Conservation (phyloP, 2,113 vertebrate species). For the Dasyornis broadbenti region DNA sequence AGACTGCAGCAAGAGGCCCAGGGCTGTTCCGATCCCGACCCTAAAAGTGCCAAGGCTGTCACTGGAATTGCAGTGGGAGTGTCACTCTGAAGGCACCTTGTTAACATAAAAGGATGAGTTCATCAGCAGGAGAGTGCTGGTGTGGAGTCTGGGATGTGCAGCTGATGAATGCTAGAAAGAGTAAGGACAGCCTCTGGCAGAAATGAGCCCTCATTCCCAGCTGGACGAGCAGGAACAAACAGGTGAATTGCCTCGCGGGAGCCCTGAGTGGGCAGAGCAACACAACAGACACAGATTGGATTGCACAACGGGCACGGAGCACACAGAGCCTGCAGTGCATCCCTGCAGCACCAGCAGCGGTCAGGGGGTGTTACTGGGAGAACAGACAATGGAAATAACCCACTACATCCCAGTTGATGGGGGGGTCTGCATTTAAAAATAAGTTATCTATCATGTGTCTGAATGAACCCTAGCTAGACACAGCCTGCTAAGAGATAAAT, state of each 20-base stretch:
- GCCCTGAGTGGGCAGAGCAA: neutral
- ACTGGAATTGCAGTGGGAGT: neutral
- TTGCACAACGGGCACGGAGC: neutral
- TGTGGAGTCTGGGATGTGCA: neutral
- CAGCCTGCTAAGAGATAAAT: neutral
- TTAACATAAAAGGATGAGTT: neutral
- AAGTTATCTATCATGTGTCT: neutral
- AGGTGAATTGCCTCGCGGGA: neutral
- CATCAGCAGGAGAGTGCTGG: neutral
- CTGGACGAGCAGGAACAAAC: neutral
- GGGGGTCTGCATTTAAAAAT: neutral
- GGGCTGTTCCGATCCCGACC: neutral
- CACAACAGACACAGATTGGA: fast-evolving
- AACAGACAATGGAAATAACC: neutral
- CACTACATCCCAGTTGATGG: neutral
- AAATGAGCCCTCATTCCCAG: neutral
- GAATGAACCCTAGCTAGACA: neutral
- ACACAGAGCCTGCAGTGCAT: neutral
- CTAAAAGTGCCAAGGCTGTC: fast-evolving
- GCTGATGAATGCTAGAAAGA: neutral
- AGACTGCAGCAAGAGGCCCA: neutral
- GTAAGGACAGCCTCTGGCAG: neutral
- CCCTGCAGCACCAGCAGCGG: neutral
- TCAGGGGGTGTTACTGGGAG: neutral
- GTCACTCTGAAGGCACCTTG: neutral